Evolutionary conservation across 1,140 invertebrate genomes (phyloP).

Genomic region (Trypoxylus dichotomus): DNA sequence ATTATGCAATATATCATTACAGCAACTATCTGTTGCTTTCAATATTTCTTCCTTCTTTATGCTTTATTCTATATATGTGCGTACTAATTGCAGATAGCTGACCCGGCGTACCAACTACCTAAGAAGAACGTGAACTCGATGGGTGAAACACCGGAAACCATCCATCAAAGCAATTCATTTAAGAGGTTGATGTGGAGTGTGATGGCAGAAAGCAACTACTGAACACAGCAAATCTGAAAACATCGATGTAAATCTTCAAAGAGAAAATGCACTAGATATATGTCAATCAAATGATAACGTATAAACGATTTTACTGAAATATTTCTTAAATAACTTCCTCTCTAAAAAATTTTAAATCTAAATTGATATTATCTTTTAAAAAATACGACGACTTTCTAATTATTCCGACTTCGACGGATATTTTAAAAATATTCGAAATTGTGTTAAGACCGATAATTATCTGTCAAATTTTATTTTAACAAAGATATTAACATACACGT

Average conservation of each 20-base stretch:
- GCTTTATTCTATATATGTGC: too few relatives aligned
- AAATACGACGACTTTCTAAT: background rate
- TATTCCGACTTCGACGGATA: slow-evolving; percentile 37
- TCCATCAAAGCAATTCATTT: slow-evolving; percentile 89
- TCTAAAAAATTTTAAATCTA: slow-evolving; percentile 10
- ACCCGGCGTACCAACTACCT: slow-evolving; percentile 21
- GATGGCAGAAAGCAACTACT: slow-evolving; percentile 76
- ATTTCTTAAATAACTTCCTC: background rate
- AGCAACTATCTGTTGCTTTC: too few relatives aligned
- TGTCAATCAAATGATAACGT: background rate
- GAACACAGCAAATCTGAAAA: slow-evolving; percentile 43
- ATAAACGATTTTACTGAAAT: background rate
- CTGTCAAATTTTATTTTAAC: slow-evolving; percentile 37
- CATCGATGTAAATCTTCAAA: background rate
- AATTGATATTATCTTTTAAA: background rate
- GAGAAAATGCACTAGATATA: background rate
- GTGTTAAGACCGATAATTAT: slow-evolving; percentile 30
- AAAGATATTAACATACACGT: slow-evolving; percentile 36
- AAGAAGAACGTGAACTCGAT: slow-evolving; percentile 34
- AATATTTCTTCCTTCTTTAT: too few relatives aligned
- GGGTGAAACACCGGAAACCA: slow-evolving; percentile 58
- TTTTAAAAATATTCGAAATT: slow-evolving; percentile 43
- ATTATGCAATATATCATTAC: too few relatives aligned
- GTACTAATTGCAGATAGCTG: background rate
- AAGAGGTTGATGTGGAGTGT: slow-evolving; percentile 90